A percentile compares a stretch with the other conserved stretches of the same genome.
Evolutionary conservation across 2,113 vertebrate species (phyloP).

Genomic region (Nothocercus nigrocapillus): DNA sequence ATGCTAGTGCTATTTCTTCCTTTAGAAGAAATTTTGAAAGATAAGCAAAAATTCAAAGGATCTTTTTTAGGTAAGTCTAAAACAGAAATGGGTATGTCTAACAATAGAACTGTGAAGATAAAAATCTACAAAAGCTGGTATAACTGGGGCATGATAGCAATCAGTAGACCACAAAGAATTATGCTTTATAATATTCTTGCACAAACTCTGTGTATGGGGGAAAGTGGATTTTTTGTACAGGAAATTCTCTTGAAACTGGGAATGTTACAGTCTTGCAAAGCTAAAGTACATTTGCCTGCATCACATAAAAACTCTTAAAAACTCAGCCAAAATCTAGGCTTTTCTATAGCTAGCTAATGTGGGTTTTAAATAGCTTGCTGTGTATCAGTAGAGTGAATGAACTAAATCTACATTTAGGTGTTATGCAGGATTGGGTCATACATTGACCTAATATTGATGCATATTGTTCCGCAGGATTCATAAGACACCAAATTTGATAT

Average conservation of each 20-base stretch:
- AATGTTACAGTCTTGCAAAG: not conserved
- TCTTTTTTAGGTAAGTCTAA: not conserved
- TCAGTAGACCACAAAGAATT: slow-evolving; percentile 40
- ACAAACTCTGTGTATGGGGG: not conserved
- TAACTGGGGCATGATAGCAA: not conserved
- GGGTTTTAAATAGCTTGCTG: not conserved
- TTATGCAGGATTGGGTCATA: not conserved
- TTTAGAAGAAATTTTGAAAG: not conserved
- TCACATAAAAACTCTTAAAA: slow-evolving; percentile 16
- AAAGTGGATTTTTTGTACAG: slow-evolving; percentile 45
- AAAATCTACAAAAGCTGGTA: not conserved
- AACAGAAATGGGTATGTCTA: not conserved
- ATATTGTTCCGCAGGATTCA: not conserved
- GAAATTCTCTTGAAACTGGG: slow-evolving; percentile 28
- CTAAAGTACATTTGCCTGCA: slow-evolving; percentile 58
- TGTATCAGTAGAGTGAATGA: not conserved
- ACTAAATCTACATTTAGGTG: not conserved
- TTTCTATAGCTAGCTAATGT: slow-evolving; percentile 15
- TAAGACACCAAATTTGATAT: not conserved
- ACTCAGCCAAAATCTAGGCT: slow-evolving; percentile 35
- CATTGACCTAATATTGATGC: too few relatives aligned
- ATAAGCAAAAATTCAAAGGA: not conserved
- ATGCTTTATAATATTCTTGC: slow-evolving; percentile 7
- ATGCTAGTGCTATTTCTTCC: not conserved
- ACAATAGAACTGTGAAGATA: not conserved